These are phyloP conservation scores for Peromyscus nudipes DNA, from an alignment of 2,797 vertebrate genomes.

Conservation along the genomic window DNA sequence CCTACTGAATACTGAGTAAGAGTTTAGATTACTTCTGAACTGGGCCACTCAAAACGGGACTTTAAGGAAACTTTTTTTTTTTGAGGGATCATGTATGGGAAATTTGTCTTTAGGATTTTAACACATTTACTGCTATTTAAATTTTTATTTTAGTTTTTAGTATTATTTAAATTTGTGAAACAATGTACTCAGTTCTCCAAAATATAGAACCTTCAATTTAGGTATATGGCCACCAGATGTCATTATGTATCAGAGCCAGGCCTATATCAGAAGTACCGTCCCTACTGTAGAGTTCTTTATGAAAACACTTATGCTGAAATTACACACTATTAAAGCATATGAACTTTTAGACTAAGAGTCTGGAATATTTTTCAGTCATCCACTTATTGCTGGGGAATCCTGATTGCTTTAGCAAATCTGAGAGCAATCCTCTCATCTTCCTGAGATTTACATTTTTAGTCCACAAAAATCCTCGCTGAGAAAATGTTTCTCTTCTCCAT, in stretches of 20 bases:
- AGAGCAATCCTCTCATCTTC: background rate
- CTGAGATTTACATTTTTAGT: background rate
- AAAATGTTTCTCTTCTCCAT: slow-evolving; percentile 1
- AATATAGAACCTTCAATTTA: background rate
- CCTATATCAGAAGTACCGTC: background rate
- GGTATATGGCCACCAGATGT: background rate
- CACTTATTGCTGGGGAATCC: background rate
- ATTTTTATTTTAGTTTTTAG: background rate
- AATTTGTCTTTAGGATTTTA: slow-evolving; percentile 20
- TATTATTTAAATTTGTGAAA: slow-evolving; percentile 25
- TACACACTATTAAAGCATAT: background rate
- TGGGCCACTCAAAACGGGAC: too few relatives aligned
- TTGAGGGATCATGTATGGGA: background rate
- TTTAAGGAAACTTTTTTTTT: background rate
- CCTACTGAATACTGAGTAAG: background rate
- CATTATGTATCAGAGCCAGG: background rate
- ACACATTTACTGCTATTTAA: background rate
- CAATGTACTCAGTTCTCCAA: background rate
- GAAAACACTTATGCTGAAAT: background rate
- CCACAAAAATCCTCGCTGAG: background rate
- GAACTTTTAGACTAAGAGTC: slow-evolving; percentile 7
- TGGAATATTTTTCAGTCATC: background rate
- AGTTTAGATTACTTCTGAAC: background rate
- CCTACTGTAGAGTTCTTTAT: background rate
- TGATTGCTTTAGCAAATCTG: background rate